Percentiles rank a stretch among this genome's conserved stretches.
Conservation (phyloP, 2,797 vertebrate species). For the Morelia viridis region DNA sequence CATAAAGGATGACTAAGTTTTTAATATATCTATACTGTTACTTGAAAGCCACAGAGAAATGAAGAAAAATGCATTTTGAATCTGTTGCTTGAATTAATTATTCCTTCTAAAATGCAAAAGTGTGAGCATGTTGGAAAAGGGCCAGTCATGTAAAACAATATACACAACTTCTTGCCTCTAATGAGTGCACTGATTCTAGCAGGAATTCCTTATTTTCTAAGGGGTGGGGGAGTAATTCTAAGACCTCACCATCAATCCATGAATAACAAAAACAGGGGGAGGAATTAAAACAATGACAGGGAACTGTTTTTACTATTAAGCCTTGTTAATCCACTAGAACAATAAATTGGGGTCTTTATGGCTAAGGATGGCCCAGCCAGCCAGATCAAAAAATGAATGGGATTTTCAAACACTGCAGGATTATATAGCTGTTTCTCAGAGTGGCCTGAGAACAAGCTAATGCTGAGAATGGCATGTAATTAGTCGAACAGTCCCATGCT, state of each 20-base stretch:
- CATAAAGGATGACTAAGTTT: conserved; percentile 5
- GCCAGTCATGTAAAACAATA: not conserved
- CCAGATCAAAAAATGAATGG: not conserved
- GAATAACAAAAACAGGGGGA: not conserved
- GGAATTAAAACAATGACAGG: not conserved
- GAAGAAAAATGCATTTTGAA: not conserved
- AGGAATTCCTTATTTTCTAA: not conserved
- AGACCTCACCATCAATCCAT: not conserved
- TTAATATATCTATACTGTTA: conserved; percentile 16
- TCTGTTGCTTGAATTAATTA: conserved; percentile 31
- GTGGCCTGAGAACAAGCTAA: not conserved
- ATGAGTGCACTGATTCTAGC: not conserved
- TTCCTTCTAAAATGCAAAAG: not conserved
- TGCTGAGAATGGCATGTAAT: not conserved
- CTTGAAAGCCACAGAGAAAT: not conserved
- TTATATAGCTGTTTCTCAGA: not conserved
- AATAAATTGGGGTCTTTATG: not conserved
- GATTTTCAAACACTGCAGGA: not conserved
- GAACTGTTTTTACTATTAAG: not conserved
- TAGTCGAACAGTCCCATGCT: not conserved
- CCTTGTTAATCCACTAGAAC: not conserved
- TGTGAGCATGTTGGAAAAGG: not conserved
- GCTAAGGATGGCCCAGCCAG: not conserved
- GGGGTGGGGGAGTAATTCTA: not conserved
- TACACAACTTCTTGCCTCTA: not conserved